A percentile compares a stretch with the other conserved stretches of the same genome.
These are phyloP conservation scores for Baccha elongata DNA, from an alignment of 2,888 invertebrate genomes.

Conservation along the genomic window DNA sequence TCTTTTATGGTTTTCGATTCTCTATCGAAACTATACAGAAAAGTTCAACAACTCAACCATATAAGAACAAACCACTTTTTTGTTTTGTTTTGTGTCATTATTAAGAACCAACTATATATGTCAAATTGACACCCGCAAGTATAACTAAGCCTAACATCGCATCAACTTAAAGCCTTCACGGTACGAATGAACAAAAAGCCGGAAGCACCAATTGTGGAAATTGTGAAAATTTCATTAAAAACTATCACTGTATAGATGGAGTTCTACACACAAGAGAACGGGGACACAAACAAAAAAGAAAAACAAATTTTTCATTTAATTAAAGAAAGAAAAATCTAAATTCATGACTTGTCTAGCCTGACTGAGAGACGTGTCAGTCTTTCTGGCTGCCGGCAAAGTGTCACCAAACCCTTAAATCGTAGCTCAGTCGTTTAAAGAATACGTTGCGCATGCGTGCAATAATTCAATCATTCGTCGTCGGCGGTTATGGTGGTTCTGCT, in stretches of 20 bases:
- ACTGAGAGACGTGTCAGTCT: slow-evolving; percentile 52
- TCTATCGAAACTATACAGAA: slow-evolving; percentile 29
- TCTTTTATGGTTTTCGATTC: slow-evolving; percentile 13
- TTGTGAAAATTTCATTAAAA: slow-evolving; percentile 69
- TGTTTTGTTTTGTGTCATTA: background rate
- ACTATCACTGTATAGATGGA: slow-evolving; percentile 12
- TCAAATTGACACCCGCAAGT: slow-evolving; percentile 71
- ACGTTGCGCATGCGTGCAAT: slow-evolving; percentile 71
- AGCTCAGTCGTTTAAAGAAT: slow-evolving; percentile 36
- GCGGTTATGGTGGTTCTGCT: background rate
- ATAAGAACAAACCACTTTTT: slow-evolving; percentile 57
- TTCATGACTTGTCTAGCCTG: slow-evolving; percentile 59
- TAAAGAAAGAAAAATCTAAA: slow-evolving; percentile 64
- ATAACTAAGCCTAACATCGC: slow-evolving; percentile 61
- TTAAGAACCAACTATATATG: slow-evolving; percentile 45
- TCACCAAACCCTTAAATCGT: slow-evolving; percentile 72
- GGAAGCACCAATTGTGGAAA: slow-evolving; percentile 73
- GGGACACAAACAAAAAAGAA: slow-evolving; percentile 36
- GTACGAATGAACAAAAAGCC: slow-evolving; percentile 39
- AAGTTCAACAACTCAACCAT: slow-evolving; percentile 66
- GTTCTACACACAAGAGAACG: slow-evolving; percentile 13
- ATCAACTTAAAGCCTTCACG: slow-evolving; percentile 31
- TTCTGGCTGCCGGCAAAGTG: slow-evolving; percentile 59
- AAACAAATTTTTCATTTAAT: slow-evolving; percentile 63
- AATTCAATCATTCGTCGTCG: slow-evolving; percentile 63